Evolutionary conservation across 2,797 vertebrate species (phyloP).

Genomic region (Liparis tanakae): DNA sequence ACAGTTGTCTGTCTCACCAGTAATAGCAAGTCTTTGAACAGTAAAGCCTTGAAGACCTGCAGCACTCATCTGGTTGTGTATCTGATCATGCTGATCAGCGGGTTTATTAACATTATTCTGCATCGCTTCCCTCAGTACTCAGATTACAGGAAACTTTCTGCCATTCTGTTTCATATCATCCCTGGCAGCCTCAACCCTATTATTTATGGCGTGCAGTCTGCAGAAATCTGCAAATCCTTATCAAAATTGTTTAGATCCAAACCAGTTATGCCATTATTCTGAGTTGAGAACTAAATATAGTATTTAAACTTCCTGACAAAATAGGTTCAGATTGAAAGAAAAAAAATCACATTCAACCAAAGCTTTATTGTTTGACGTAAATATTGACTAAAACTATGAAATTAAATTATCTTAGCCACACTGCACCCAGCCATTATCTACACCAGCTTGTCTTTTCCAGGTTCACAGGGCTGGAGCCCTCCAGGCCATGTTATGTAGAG

Average conservation of each 20-base stretch:
- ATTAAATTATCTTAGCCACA: background rate
- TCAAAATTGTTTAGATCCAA: background rate
- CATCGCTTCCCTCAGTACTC: constrained; percentile 50
- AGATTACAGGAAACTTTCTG: constrained; percentile 27
- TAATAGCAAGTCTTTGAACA: constrained; percentile 67
- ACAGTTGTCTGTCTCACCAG: constrained; percentile 47
- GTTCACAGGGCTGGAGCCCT: background rate
- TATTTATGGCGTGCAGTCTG: constrained; percentile 46
- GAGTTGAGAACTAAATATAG: background rate
- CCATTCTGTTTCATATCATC: constrained; percentile 45
- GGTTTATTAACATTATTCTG: constrained; percentile 15
- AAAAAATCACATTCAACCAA: background rate
- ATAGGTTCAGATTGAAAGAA: background rate
- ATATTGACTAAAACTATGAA: background rate
- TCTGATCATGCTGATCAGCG: constrained; percentile 42
- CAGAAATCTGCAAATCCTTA: constrained; percentile 21
- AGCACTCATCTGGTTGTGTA: constrained; percentile 67
- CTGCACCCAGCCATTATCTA: background rate
- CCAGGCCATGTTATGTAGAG: background rate
- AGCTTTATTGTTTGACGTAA: background rate
- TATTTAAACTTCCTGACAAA: background rate
- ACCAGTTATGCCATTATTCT: background rate
- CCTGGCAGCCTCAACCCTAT: constrained; percentile 55
- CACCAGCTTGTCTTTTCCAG: background rate
- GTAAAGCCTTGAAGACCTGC: constrained; percentile 70